phyloP scores from a whole-genome alignment of 30 jellyfish, hydroid and myxozoan species.

The Haliclystus octoradiatus region DNA sequence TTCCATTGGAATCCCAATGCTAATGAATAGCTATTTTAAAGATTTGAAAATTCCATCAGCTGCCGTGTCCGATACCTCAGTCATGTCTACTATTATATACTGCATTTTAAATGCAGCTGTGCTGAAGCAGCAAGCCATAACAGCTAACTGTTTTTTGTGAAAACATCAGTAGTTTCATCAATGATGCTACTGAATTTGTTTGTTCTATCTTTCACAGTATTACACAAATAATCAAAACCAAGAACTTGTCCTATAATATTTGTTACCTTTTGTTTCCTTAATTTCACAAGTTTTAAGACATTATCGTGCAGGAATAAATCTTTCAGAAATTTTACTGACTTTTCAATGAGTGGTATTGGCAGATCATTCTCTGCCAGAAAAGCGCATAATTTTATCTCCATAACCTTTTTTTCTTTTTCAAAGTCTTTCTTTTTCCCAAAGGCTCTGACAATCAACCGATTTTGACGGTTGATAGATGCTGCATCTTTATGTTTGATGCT shows the following conservation, averaged over 20 bases:
- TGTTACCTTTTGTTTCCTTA: slow-evolving; percentile 16
- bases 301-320: slow-evolving; percentile 6
- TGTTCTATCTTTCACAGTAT: not conserved
- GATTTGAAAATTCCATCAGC: slow-evolving; percentile 7
- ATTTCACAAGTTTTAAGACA: not conserved
- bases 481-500: too few species aligned
- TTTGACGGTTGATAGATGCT: too few species aligned
- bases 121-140: too few species aligned
- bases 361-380: slow-evolving; percentile 23
- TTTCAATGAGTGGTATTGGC: slow-evolving; percentile 12
- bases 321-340: not conserved
- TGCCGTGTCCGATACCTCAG: slow-evolving; percentile 6
- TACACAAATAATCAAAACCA: not conserved
- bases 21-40: slow-evolving; percentile 1
- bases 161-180: slow-evolving; percentile 21
- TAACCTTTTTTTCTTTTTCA: too few species aligned
- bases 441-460: too few species aligned
- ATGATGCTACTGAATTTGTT: slow-evolving; percentile 8
- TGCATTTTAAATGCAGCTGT: slow-evolving; percentile 13
- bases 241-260: slow-evolving; percentile 18
- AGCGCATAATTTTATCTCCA: slow-evolving; percentile 15
- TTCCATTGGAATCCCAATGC: slow-evolving; percentile 17
- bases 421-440: too few species aligned
- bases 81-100: slow-evolving; percentile 5
- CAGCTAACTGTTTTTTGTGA: slow-evolving; percentile 28